Conservation (phyloP, 2,797 vertebrate species). For the Lacerta viridis region DNA sequence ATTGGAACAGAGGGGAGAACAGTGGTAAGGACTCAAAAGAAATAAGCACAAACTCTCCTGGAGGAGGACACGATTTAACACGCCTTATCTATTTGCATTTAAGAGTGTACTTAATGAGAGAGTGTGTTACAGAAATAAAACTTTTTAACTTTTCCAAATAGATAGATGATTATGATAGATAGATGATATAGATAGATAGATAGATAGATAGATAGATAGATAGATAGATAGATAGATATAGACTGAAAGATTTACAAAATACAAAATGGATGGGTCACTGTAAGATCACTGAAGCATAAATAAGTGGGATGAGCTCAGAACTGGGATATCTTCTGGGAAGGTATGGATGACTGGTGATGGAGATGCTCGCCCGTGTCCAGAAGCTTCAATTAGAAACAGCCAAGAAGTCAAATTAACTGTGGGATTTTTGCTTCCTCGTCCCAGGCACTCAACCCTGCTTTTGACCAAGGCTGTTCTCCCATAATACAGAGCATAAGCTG, state of each 20-base stretch:
- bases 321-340: neutral
- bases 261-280: neutral
- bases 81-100: neutral
- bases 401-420: neutral
- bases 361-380: neutral
- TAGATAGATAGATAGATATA: too few species aligned
- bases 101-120: neutral
- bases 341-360: neutral
- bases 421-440: neutral
- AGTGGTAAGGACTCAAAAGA: neutral
- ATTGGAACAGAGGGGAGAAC: slow-evolving; percentile 1
- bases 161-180: slow-evolving; percentile 21
- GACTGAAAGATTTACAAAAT: too few species aligned
- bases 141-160: neutral
- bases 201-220: too few species aligned
- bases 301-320: neutral
- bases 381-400: neutral
- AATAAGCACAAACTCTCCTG: neutral
- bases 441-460: neutral
- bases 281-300: neutral
- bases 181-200: too few species aligned
- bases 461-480: neutral
- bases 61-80: neutral
- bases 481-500: neutral
- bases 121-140: neutral